Evolutionary conservation across 2,113 vertebrate species (phyloP).

Genomic region (Falco punctatus): DNA sequence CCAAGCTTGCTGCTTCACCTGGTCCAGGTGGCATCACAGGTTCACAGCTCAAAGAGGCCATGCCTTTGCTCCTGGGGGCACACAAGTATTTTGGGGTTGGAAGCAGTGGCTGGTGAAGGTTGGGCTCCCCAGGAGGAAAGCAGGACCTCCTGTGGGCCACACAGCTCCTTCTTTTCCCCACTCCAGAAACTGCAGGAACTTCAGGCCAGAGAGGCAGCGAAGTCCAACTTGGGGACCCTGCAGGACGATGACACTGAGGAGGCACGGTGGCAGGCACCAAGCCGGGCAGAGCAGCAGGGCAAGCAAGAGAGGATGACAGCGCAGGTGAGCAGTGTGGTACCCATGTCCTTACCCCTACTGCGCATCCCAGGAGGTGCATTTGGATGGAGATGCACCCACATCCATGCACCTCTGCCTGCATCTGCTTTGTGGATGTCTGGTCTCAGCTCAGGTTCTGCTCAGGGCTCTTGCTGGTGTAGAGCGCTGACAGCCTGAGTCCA

Average conservation of each 20-base stretch:
- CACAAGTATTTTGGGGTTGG: background rate
- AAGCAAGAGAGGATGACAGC: constrained; percentile 39
- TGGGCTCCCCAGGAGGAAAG: background rate
- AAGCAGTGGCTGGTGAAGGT: too few species aligned
- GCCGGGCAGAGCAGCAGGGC: background rate
- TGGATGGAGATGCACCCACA: background rate
- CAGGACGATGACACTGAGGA: constrained; percentile 38
- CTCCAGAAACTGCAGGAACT: constrained; percentile 74
- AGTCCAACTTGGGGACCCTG: constrained; percentile 56
- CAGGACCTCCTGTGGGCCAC: background rate
- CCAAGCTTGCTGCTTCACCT: background rate
- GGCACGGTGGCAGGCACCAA: background rate
- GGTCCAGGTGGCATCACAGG: background rate
- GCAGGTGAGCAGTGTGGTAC: constrained; percentile 56
- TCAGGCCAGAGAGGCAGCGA: background rate
- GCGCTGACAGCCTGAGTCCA: background rate
- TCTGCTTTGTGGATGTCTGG: background rate
- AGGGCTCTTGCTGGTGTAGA: background rate
- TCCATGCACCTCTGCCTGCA: background rate
- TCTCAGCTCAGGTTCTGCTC: background rate
- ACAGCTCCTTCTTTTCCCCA: background rate
- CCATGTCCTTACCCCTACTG: rapidly evolving
- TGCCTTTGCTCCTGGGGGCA: background rate
- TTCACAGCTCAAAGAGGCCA: background rate
- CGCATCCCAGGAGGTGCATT: background rate